Percentiles rank a stretch among this genome's conserved stretches.
phyloP scores from a whole-genome alignment of 2,797 vertebrate species.

The Molossus molossus region DNA sequence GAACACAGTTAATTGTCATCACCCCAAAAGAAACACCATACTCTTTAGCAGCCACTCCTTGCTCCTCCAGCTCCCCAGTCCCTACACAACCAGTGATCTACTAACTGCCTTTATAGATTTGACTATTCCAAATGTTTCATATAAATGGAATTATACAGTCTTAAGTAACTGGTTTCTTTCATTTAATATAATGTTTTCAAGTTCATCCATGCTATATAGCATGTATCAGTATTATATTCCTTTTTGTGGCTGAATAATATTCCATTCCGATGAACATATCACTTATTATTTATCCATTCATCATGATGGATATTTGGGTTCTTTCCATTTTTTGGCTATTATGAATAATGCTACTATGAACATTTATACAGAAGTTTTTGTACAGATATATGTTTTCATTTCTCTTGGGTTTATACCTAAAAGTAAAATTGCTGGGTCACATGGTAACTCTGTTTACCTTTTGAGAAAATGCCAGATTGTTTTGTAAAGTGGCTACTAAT shows the following conservation, averaged over 20 bases:
- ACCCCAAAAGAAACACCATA: not conserved
- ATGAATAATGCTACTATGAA: not conserved
- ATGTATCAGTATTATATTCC: not conserved
- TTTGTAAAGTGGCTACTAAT: not conserved
- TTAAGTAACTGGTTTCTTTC: not conserved
- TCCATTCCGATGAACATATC: not conserved
- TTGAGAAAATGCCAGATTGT: not conserved
- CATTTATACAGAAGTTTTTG: not conserved
- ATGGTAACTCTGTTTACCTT: not conserved
- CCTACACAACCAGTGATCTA: not conserved
- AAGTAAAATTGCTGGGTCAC: not conserved
- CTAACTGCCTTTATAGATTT: not conserved
- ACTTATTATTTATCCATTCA: not conserved
- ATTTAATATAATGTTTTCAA: not conserved
- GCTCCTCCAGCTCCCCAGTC: not conserved
- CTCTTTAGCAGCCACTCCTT: not conserved
- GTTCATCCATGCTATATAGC: not conserved
- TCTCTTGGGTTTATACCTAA: not conserved
- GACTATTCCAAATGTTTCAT: not conserved
- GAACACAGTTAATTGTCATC: not conserved
- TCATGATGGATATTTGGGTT: not conserved
- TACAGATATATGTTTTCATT: not conserved
- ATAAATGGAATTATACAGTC: not conserved
- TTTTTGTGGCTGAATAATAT: not conserved
- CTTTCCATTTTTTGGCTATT: not conserved